Conservation (phyloP, 2,888 invertebrate genomes). For the Salticus scenicus region DNA sequence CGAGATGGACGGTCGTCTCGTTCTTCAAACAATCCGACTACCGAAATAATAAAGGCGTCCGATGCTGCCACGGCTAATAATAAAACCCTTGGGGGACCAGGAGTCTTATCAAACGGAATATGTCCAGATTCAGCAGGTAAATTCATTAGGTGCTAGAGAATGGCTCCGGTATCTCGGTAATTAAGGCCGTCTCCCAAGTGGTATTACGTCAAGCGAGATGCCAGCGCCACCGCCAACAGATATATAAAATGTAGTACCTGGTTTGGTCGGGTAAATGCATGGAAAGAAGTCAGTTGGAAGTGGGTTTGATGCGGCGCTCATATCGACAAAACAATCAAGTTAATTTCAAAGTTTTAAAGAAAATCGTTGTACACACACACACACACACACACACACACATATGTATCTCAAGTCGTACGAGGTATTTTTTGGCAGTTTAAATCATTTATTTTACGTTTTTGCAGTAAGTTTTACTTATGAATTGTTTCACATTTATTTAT, state of each 20-base stretch:
- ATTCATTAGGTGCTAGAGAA: slow-evolving; percentile 46
- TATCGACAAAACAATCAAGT: no score
- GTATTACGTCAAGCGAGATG: slow-evolving; percentile 24
- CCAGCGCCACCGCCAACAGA: not conserved
- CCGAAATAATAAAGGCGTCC: not conserved
- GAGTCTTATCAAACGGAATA: slow-evolving; percentile 20
- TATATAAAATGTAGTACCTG: not conserved
- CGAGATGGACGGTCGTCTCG: not conserved
- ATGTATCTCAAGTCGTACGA: no score
- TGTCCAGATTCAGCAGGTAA: slow-evolving; percentile 52
- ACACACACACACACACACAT: no score
- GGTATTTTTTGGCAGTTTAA: no score
- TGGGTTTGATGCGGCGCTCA: no score
- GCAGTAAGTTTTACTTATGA: no score
- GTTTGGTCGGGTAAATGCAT: not conserved
- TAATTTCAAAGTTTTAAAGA: no score
- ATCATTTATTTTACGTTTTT: no score
- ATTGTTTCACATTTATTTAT: no score
- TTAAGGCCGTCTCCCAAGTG: slow-evolving; percentile 42
- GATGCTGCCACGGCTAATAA: slow-evolving; percentile 22
- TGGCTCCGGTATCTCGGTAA: slow-evolving; percentile 50
- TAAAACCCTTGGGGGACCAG: slow-evolving; percentile 24
- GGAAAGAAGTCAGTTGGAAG: no score
- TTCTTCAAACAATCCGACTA: not conserved
- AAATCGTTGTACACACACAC: no score